Percentiles rank a stretch among this genome's conserved stretches.
These are phyloP conservation scores for Phragmatobia fuliginosa DNA, from an alignment of 2,888 invertebrate genomes.

Conservation along the genomic window DNA sequence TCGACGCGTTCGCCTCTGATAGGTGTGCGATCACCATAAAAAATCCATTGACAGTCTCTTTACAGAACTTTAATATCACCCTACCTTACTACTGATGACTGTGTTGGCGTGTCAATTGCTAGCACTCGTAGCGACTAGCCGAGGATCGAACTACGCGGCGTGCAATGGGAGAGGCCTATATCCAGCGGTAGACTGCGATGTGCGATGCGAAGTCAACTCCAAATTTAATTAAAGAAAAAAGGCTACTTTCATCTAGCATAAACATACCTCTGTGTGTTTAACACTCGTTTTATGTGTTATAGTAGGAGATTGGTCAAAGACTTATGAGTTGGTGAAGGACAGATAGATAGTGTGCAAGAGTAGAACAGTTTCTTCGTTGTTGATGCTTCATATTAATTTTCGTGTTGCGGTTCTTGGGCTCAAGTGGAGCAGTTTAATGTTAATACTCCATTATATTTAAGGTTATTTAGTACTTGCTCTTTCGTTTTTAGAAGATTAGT, in stretches of 20 bases:
- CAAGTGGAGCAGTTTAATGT: slow-evolving; percentile 55
- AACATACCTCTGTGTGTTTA: background rate
- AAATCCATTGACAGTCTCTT: no score
- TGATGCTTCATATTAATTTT: slow-evolving; percentile 63
- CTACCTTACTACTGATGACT: no score
- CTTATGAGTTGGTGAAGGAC: slow-evolving; percentile 7
- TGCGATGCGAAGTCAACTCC: no score
- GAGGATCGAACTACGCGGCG: no score
- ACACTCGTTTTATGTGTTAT: background rate
- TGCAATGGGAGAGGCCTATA: no score
- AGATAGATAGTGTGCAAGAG: slow-evolving; percentile 12
- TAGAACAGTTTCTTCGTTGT: slow-evolving; percentile 12
- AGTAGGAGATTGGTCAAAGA: background rate
- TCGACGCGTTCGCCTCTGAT: no score
- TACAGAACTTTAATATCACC: no score
- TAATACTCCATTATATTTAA: slow-evolving; percentile 53
- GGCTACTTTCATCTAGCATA: background rate
- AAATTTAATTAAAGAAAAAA: background rate
- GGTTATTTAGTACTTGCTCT: slow-evolving; percentile 48
- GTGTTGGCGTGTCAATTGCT: no score
- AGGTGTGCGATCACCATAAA: no score
- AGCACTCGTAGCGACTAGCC: no score
- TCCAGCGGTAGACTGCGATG: no score
- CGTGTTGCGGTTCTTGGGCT: slow-evolving; percentile 62
- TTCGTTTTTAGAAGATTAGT: slow-evolving; percentile 45